These are phyloP conservation scores for Felis chaus DNA, from an alignment of 2,113 vertebrate species.

Conservation along the genomic window DNA sequence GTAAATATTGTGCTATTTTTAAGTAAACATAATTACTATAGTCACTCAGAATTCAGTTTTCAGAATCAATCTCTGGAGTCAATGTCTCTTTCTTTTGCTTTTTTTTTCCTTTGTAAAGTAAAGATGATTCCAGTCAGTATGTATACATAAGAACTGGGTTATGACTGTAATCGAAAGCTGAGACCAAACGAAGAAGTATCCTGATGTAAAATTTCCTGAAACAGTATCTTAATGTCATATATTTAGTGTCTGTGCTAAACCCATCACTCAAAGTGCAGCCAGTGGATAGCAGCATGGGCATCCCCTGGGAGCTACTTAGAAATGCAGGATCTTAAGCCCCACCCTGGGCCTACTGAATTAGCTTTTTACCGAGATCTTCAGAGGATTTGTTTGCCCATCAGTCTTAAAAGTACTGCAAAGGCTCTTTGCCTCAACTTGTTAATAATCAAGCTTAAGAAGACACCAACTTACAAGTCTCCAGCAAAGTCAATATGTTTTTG, in stretches of 20 bases:
- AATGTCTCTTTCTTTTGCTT: not conserved
- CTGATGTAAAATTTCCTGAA: not conserved
- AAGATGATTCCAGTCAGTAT: not conserved
- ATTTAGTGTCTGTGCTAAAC: not conserved
- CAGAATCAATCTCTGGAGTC: not conserved
- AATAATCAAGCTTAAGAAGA: not conserved
- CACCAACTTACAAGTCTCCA: not conserved
- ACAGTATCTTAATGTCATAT: not conserved
- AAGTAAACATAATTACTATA: not conserved
- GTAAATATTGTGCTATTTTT: not conserved
- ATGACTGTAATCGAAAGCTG: not conserved
- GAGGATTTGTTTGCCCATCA: not conserved
- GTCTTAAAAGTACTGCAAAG: not conserved
- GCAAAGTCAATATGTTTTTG: not conserved
- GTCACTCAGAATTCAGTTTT: slow-evolving; percentile 14
- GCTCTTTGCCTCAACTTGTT: not conserved
- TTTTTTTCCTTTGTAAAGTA: not conserved
- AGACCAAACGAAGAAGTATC: not conserved
- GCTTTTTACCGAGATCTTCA: not conserved
- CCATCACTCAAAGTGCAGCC: rapidly evolving
- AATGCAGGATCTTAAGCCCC: not conserved
- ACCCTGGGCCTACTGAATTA: not conserved
- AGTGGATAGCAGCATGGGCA: not conserved
- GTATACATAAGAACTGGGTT: not conserved
- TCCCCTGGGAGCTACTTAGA: not conserved